Percentiles rank a stretch among this genome's conserved stretches.
phyloP scores from a whole-genome alignment of 2,797 vertebrate species.

The Petrocephalus sullivani region DNA sequence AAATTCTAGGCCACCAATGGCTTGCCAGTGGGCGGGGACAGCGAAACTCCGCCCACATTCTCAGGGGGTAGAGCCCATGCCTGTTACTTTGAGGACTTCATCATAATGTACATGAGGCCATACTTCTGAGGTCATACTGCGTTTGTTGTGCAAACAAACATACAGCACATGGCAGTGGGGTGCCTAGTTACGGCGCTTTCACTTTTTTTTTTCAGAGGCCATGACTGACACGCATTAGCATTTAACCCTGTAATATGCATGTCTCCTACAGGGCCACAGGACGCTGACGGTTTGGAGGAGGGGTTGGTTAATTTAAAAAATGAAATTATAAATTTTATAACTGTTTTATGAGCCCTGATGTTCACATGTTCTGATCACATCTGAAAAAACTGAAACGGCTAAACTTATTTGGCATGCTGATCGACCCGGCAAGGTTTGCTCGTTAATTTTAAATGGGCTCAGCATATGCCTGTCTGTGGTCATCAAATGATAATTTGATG shows the following conservation, averaged over 20 bases:
- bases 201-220: too few species aligned
- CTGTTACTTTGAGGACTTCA: not conserved
- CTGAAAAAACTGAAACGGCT: not conserved
- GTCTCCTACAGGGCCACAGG: not conserved
- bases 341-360: not conserved
- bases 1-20: not conserved
- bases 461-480: not conserved
- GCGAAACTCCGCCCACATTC: not conserved
- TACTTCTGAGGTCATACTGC: not conserved
- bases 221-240: not conserved
- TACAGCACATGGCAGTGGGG: not conserved
- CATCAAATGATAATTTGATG: not conserved
- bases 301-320: not conserved
- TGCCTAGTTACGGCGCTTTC: not conserved
- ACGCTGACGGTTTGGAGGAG: not conserved
- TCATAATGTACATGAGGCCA: not conserved
- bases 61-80: not conserved
- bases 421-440: not conserved
- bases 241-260: not conserved
- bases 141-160: not conserved
- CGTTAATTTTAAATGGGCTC: not conserved
- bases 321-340: not conserved
- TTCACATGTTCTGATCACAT: not conserved
- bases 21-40: not conserved
- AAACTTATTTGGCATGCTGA: not conserved